Evolutionary conservation across 92 coral and sea anemone genomes (phyloP), one percentile per base, ranked within the genome.

Genomic region (Zoanthus gigantus): DNA sequence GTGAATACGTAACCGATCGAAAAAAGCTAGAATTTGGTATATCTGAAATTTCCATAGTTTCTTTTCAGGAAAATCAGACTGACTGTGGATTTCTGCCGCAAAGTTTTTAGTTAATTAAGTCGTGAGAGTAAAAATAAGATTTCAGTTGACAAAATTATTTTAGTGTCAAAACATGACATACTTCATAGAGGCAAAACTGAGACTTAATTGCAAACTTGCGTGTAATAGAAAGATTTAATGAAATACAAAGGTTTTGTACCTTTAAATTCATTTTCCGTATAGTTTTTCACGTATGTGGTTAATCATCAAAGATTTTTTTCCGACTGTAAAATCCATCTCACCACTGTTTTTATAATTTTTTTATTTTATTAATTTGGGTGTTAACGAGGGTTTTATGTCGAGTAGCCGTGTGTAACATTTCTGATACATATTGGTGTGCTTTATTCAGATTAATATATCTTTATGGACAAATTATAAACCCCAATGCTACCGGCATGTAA

Each of bases 121-220:
- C 46, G 74, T 67, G 56, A 81, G 75, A 65, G 31, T 37, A 45
- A 52, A 34, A 8, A 18, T 81, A 47, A 81, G 50, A 23, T 46
- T 63, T 30, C 50, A 71, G 71, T 67, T 81, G 85, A 63, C 85
- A 65, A 47, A 81, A 23, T 81, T 44, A 81, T 81, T 66, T 67
- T 37, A 5, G 85, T 81, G 85, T 81, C 85, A 67, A 68, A 47
- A 47, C 44, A 71, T 67, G 85, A 67, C 85, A 66, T 47, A 65
- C 65, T 66, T 81, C 85, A 81, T 31, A 46, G 63, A 46, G 58
- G 76, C 61, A 46, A 66, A 66, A 48, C 63, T 66, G 34, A 47
- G 60, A 65, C 65, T 81, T 81, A 81, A 67, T 81, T 81, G 71
- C 74, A 47, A 68, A 37, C 47, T 54, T 23, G 34, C 10, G 23